Evolutionary conservation across 2,797 vertebrate species (phyloP).

Genomic region (Falco rusticolus): DNA sequence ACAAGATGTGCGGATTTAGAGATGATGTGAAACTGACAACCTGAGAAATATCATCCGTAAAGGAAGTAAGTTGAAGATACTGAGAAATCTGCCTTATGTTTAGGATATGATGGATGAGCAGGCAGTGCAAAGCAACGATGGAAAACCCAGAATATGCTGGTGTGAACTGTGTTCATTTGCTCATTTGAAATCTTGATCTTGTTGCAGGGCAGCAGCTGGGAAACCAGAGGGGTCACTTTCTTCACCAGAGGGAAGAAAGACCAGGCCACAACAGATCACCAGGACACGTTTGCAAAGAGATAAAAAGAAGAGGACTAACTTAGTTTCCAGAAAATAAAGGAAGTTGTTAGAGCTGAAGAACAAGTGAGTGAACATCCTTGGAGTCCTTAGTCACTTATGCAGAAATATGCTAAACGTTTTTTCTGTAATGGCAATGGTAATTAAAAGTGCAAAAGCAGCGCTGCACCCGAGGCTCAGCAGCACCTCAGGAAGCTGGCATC

Average conservation of each 20-base stretch:
- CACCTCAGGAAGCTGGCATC: not conserved
- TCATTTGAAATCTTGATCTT: conserved; percentile 11
- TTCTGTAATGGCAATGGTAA: not conserved
- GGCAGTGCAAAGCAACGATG: not conserved
- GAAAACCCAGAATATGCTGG: not conserved
- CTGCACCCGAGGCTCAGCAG: not conserved
- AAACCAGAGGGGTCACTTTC: not conserved
- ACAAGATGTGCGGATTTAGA: conserved; percentile 58
- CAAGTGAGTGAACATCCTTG: not conserved
- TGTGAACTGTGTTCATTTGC: not conserved
- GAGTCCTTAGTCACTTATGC: not conserved
- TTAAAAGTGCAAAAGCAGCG: not conserved
- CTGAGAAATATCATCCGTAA: conserved; percentile 41
- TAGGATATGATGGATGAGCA: conserved; percentile 9
- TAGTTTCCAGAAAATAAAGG: not conserved
- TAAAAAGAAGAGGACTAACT: not conserved
- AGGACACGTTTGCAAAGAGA: not conserved
- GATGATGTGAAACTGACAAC: conserved; percentile 63
- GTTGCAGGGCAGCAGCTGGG: not conserved
- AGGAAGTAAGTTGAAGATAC: not conserved
- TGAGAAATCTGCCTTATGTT: conserved; percentile 50
- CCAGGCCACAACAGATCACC: not conserved
- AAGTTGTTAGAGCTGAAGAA: not conserved
- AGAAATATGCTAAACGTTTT: not conserved
- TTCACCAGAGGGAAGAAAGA: not conserved